Evolutionary conservation across 2,797 vertebrate species (phyloP), one percentile per base, ranked within the genome.

Genomic region (Glossophaga mutica): DNA sequence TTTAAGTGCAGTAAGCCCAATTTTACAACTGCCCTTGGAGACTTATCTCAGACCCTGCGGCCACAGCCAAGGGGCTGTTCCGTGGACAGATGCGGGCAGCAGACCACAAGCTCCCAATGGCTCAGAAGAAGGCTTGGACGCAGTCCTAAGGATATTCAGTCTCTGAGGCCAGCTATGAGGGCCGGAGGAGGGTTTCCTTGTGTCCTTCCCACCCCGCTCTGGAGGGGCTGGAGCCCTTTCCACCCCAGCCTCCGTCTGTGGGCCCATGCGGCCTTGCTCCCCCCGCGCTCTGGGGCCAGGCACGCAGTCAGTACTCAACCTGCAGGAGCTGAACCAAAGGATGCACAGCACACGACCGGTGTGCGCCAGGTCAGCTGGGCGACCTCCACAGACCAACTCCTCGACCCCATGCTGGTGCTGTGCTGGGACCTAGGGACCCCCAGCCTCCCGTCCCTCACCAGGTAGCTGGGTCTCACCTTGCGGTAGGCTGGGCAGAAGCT

Each of bases 401-500:
- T 19, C 2, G 6, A 46, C 24, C 52, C 48, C 21, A 15, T 0
- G 0, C 32, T 26, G 76, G 16, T 11, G 37, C 22, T 9, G 18
- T n/a, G 44, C 46, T 74, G 44, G 87, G 83, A 32, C 73, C 87
- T n/a, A 32, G 70, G 24, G 9, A 6, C 42, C 29, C 9, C 34
- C 9, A 0, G 3, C 2, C n/a, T n/a, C 44, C 24, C 22, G 14
- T 12, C 4, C 52, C 44, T 68, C 2, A 2, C 22, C 5, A 15
- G 46, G 15, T 9, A 4, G 16, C 78, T 9, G 12, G 67, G 6
- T 3, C 1, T 98, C 96, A 99, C 99, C 99, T 99, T 99, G 98
- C 99, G 99, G 74, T 99, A 99, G 0, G 99, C 99, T 1, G 99
- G 99, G 96, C 99, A 98, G 98, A 99, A 99, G 97, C 98, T 98